phyloP scores from a whole-genome alignment of 1,140 invertebrate species.

The Leucophenga varia region DNA sequence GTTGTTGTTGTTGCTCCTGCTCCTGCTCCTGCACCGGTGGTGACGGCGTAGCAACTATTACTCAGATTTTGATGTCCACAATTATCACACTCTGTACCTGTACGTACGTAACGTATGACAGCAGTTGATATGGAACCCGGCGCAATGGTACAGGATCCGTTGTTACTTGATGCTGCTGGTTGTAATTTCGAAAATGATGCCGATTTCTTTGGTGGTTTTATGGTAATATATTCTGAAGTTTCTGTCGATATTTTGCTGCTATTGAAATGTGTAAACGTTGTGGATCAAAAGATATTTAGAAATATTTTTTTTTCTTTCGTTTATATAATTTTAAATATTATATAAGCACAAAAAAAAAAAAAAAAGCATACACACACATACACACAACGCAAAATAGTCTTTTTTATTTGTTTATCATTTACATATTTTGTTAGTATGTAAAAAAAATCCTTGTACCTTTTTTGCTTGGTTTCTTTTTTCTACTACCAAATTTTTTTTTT shows the following conservation, averaged over 20 bases:
- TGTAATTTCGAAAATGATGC: constrained; percentile 35
- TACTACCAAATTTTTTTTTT: too few species aligned
- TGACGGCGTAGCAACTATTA: too few species aligned
- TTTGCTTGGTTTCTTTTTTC: too few species aligned
- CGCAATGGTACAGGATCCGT: too few species aligned
- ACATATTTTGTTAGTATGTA: too few species aligned
- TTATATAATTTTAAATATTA: too few species aligned
- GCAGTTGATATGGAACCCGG: constrained; percentile 30
- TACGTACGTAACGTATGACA: constrained; percentile 39
- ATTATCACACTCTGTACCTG: constrained; percentile 43
- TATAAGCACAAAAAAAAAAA: constrained; percentile 1
- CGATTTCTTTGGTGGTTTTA: constrained; percentile 41
- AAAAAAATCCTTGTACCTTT: too few species aligned
- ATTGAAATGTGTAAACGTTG: constrained; percentile 1
- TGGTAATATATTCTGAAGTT: constrained; percentile 35
- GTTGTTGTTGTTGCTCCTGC: too few species aligned
- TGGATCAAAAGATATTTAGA: too few species aligned
- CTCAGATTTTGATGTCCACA: constrained; percentile 51
- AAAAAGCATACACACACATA: constrained; percentile 10
- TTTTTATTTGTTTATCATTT: too few species aligned
- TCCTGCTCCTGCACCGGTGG: too few species aligned
- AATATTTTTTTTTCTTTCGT: too few species aligned
- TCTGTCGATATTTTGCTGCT: constrained; percentile 31
- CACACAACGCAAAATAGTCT: background rate
- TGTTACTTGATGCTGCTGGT: constrained; percentile 9